Conservation (phyloP, 2,888 invertebrate species). For the Nemotelus nigrinus region DNA sequence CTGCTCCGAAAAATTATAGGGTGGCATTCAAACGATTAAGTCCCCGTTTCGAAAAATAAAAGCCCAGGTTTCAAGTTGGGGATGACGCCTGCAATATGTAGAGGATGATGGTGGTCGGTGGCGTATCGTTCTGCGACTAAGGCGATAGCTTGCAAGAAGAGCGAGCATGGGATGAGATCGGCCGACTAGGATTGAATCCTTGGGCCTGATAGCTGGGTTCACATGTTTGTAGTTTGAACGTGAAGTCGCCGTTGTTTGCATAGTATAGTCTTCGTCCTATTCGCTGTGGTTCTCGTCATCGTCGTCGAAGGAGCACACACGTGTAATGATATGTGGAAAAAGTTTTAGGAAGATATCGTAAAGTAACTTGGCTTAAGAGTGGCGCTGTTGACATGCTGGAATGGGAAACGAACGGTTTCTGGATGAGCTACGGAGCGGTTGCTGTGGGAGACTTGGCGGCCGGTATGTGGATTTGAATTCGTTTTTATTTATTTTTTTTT, state of each 20-base stretch:
- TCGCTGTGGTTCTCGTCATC: not conserved
- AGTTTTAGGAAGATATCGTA: constrained; percentile 50
- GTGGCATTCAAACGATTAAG: not conserved
- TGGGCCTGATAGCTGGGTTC: not conserved
- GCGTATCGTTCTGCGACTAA: too few relatives aligned
- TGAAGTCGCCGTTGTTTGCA: constrained; percentile 22
- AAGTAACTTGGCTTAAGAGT: constrained; percentile 49
- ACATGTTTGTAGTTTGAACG: constrained; percentile 18
- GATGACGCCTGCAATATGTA: too few relatives aligned
- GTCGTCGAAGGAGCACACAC: constrained; percentile 29
- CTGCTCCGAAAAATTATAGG: not conserved
- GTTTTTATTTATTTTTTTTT: too few relatives aligned
- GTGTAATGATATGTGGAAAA: constrained; percentile 47
- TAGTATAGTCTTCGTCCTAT: constrained; percentile 2
- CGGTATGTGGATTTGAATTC: too few relatives aligned
- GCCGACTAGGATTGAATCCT: not conserved
- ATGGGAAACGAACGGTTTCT: too few relatives aligned
- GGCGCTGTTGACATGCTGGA: constrained; percentile 4
- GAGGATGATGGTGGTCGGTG: too few relatives aligned
- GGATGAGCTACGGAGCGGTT: too few relatives aligned
- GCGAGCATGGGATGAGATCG: too few relatives aligned
- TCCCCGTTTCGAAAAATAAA: not conserved
- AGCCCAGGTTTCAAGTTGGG: not conserved
- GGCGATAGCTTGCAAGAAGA: too few relatives aligned
- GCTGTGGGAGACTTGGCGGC: too few relatives aligned